Base-by-base conservation (phyloP, 2,888 invertebrate species). In the Amphipyra tragopoginis region DNA sequence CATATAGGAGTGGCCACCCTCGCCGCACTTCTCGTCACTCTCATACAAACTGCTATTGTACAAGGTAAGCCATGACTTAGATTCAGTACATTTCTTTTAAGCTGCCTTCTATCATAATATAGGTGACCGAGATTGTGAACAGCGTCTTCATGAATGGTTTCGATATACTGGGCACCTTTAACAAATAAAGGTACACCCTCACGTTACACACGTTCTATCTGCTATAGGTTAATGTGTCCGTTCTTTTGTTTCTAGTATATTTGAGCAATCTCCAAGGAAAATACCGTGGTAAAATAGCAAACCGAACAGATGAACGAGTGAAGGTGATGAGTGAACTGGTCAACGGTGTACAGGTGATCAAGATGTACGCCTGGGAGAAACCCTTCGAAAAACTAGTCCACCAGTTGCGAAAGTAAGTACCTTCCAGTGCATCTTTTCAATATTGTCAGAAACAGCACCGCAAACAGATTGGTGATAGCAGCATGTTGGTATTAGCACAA, bases 341-440 rank as follows among this genome's bases (percentile, higher is more conserved):
- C 5, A 95, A 95, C 62, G 97, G 97, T 0, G 97, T 98, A 78
- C 96, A 97, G 77, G 97, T 98, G 0, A 97, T 98, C 79, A 98
- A 98, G 92, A 97, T 98, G 97, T 98, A 97, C 80, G 96, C 97
- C 3, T 98, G 98, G 96, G 98, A 98, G 83, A 96, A 96, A 68
- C 97, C 97, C 0, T 98, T 98, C 77, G 96, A 96, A 55, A 94
- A 96, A 62, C 89, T 97, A 0, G 96, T 98, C 1, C 95, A 96
- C 45, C 87, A 94, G 43, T 93, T 97, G 5, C 92, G 98, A 87
- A 96, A 95, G 97, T 97, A 91, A 87, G 93, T 88, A 15, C 0
- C 13, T 8, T n/a, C 11, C 38, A 33, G 9, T 21, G 2, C 21
- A 29, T 5, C 5, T 29, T 29, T 29, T 7, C 29, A 29, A 2